A percentile compares a stretch with the other conserved stretches of the same genome.
Evolutionary conservation across 1,140 invertebrate species (phyloP).

Genomic region (Magallana ariakensis): DNA sequence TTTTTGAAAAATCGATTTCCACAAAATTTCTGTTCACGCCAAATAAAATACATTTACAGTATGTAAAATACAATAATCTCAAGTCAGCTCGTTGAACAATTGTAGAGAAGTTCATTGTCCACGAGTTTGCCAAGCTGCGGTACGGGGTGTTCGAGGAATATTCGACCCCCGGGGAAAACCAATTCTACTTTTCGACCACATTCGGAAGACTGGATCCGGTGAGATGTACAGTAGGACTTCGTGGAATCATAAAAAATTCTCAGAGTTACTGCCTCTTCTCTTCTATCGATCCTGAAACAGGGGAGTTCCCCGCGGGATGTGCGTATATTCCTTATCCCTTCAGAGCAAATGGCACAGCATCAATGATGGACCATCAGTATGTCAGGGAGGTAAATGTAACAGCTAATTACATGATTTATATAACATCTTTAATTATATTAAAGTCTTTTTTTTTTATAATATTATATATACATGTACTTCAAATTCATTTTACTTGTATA

Average conservation of each 20-base stretch:
- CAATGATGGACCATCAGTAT: conserved; percentile 55
- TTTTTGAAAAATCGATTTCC: too few relatives aligned
- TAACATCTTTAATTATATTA: too few relatives aligned
- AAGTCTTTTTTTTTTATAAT: too few relatives aligned
- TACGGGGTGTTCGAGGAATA: conserved; percentile 88
- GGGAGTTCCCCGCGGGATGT: conserved; percentile 18
- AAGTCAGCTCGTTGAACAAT: not conserved
- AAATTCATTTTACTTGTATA: too few relatives aligned
- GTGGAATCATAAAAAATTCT: conserved; percentile 21
- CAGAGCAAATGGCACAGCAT: conserved; percentile 18
- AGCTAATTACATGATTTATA: too few relatives aligned
- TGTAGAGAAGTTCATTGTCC: conserved; percentile 81
- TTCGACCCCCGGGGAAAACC: conserved; percentile 82
- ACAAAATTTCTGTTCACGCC: too few relatives aligned
- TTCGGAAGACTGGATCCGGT: conserved; percentile 45
- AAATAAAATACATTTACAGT: too few relatives aligned
- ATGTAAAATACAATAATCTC: too few relatives aligned
- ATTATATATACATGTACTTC: too few relatives aligned
- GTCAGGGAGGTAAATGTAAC: conserved; percentile 34
- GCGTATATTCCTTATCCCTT: conserved; percentile 45
- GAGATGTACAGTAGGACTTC: conserved; percentile 40
- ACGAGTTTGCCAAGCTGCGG: conserved; percentile 85
- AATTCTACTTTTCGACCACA: conserved; percentile 63
- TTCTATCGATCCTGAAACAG: conserved; percentile 43
- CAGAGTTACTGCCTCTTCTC: not conserved